Evolutionary conservation across 2,113 vertebrate species (phyloP).

Genomic region (Eptesicus fuscus): DNA sequence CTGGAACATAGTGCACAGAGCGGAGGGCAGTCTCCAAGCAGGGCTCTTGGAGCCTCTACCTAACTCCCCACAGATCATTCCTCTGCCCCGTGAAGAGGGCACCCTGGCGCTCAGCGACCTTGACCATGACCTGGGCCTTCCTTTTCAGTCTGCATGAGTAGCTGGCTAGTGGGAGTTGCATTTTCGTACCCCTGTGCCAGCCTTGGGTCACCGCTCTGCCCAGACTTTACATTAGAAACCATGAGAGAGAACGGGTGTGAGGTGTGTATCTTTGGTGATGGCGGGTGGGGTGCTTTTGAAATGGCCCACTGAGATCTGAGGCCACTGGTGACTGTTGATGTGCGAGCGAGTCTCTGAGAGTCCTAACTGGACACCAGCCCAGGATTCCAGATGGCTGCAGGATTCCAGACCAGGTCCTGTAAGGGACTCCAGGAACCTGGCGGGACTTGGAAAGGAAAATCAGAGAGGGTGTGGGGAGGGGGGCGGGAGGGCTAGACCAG

Average conservation of each 20-base stretch:
- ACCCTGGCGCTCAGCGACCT: background rate
- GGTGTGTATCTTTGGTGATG: background rate
- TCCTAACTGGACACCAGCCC: background rate
- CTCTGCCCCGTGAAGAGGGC: background rate
- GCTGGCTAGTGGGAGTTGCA: background rate
- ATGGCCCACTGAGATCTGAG: background rate
- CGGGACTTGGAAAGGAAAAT: background rate
- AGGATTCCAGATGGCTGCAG: background rate
- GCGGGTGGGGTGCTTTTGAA: background rate
- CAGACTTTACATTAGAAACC: background rate
- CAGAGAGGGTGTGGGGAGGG: background rate
- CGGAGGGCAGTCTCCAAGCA: background rate
- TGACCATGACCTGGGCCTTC: background rate
- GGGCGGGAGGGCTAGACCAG: background rate
- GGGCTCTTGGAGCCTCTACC: background rate
- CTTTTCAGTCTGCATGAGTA: background rate
- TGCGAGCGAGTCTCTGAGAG: background rate
- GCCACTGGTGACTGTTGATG: background rate
- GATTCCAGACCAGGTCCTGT: background rate
- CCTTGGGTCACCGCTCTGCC: background rate
- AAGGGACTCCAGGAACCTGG: background rate
- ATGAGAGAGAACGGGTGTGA: background rate
- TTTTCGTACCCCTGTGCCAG: background rate
- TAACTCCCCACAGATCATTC: background rate
- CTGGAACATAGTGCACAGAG: background rate